Evolutionary conservation across 2,797 vertebrate genomes (phyloP), one percentile per base, ranked within the genome.

Genomic region (Myotis planiceps): DNA sequence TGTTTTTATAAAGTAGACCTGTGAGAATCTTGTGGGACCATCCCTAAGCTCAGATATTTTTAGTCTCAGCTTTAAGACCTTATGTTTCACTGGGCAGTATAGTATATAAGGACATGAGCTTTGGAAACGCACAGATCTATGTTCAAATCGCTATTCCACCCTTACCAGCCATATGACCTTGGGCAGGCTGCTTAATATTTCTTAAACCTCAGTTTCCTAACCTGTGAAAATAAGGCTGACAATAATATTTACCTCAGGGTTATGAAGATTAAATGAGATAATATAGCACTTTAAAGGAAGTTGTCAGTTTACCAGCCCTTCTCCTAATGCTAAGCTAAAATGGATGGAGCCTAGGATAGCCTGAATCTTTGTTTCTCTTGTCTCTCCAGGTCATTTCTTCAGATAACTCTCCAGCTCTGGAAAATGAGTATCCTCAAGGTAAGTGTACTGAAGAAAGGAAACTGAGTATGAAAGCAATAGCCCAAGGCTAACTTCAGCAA

Each of bases 321-420:
- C 49, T 55, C 49, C 53, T 92, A 37, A 71, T 74, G 25, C 27
- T 63, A 45, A 39, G 13, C 47, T 88, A 32, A 78, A 63, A 47
- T 88, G 29, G 27, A 32, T 78, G 27, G 89, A 90, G 12, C 78
- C 60, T 82, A 39, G 63, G 45, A 60, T 29, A 75, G 39, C 21
- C 84, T 98, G 37, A 96, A 60, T 94, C 68, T 66, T 18, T 72
- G 60, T 87, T 92, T 96, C 45, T 89, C 71, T 92, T 96, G 49
- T 97, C 58, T 92, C n/a, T 97, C 72, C 65, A 98, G 98, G 97
- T 95, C 14, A 51, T 89, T 55, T 47, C 94, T 95, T 83, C 95
- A 42, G 98, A 97, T 66, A 92, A 76, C 78, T 82, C 94, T 37
- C 51, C 89, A 69, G 92, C 86, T 74, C 49, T 95, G 72, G 98